Percentiles rank a stretch among this genome's conserved stretches.
phyloP scores from a whole-genome alignment of 2,888 invertebrate species.

The Halictus quadricinctus region DNA sequence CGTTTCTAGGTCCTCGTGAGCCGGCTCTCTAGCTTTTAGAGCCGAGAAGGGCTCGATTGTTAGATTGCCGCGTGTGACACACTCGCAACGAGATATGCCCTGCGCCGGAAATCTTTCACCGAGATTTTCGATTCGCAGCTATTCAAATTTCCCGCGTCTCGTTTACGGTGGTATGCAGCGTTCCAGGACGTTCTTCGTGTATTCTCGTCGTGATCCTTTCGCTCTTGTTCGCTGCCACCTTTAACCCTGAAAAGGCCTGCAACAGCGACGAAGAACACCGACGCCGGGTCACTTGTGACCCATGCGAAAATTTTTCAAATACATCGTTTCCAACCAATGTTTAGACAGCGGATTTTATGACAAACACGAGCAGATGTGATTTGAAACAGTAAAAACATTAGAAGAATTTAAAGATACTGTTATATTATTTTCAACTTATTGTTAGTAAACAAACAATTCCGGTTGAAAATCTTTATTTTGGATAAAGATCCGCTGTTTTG shows the following conservation, averaged over 20 bases:
- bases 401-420: too few species aligned
- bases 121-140: conserved; percentile 31
- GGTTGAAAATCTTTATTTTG: too few species aligned
- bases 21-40: conserved; percentile 22
- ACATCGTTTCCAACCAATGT: not conserved
- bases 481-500: too few species aligned
- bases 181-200: conserved; percentile 17
- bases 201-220: conserved; percentile 17
- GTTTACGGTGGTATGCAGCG: conserved; percentile 55
- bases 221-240: not conserved
- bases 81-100: conserved; percentile 38
- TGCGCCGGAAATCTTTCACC: conserved; percentile 29
- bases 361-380: not conserved
- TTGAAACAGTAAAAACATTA: not conserved
- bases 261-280: not conserved
- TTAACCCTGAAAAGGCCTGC: not conserved
- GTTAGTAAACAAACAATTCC: not conserved
- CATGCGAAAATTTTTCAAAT: not conserved
- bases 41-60: conserved; percentile 11
- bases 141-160: conserved; percentile 26
- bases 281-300: not conserved
- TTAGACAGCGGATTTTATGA: not conserved
- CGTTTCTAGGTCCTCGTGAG: conserved; percentile 52
- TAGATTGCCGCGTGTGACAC: conserved; percentile 40
- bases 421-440: not conserved